phyloP scores from a whole-genome alignment of 2,797 vertebrate species.

The Peromyscus attwateri region DNA sequence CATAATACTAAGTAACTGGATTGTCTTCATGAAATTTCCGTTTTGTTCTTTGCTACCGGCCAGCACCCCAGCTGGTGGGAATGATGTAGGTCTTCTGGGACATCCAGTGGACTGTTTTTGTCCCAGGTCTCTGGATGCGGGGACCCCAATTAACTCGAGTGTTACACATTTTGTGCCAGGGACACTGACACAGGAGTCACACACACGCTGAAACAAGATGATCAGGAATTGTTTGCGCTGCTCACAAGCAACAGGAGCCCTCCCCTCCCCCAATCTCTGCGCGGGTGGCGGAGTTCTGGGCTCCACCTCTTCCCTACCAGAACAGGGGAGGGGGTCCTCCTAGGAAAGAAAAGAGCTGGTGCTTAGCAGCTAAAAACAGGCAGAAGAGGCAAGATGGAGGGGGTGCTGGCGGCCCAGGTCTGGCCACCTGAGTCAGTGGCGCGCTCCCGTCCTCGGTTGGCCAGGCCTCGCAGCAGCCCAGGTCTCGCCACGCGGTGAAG shows the following conservation, averaged over 20 bases:
- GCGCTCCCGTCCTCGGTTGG: neutral
- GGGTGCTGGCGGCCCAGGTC: neutral
- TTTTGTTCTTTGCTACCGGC: slow-evolving; percentile 59
- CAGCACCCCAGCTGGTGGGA: slow-evolving; percentile 54
- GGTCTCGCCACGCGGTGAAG: slow-evolving; percentile 69
- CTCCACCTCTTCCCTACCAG: slow-evolving; percentile 61
- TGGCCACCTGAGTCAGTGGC: slow-evolving; percentile 43
- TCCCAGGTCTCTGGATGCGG: slow-evolving; percentile 56
- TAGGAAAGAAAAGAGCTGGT: neutral
- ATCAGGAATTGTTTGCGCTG: neutral
- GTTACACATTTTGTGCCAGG: neutral
- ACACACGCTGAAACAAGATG: slow-evolving; percentile 42
- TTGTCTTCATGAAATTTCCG: slow-evolving; percentile 72
- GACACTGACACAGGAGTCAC: neutral
- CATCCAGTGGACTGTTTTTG: slow-evolving; percentile 43
- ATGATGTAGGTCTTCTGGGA: slow-evolving; percentile 61
- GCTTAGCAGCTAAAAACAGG: neutral
- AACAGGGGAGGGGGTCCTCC: slow-evolving; percentile 11
- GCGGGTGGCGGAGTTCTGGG: neutral
- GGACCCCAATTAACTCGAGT: slow-evolving; percentile 31
- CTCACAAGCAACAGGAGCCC: neutral
- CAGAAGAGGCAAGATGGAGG: neutral
- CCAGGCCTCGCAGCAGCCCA: neutral
- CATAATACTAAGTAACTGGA: slow-evolving; percentile 66
- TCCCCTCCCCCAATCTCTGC: slow-evolving; percentile 35